Evolutionary conservation across 2,113 vertebrate genomes (phyloP).

Genomic region (Pedionomus torquatus): DNA sequence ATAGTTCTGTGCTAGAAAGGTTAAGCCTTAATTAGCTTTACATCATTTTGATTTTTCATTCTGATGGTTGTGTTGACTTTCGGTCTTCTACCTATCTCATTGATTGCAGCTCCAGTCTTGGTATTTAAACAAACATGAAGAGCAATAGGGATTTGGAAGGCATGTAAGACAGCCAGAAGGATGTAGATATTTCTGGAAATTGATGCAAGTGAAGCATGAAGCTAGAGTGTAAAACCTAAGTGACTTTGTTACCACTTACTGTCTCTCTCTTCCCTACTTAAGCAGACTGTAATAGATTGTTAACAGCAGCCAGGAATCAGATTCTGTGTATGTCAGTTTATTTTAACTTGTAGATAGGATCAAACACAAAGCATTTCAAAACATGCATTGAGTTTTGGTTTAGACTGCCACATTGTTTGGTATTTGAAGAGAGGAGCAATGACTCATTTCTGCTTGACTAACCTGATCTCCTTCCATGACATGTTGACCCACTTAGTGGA

Average conservation of each 20-base stretch:
- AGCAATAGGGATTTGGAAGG: slow-evolving; percentile 30
- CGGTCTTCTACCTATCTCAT: background rate
- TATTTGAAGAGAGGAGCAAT: background rate
- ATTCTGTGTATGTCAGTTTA: background rate
- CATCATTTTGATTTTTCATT: slow-evolving; percentile 23
- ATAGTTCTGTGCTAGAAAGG: background rate
- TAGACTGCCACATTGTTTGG: background rate
- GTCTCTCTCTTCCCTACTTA: background rate
- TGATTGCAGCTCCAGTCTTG: background rate
- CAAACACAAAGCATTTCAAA: background rate
- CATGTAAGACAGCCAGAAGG: slow-evolving; percentile 36
- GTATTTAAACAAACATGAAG: slow-evolving; percentile 46
- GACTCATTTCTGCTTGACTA: background rate
- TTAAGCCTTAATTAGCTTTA: slow-evolving; percentile 33
- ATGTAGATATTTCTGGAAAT: slow-evolving; percentile 62
- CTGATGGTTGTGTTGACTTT: background rate
- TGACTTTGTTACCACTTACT: slow-evolving; percentile 5
- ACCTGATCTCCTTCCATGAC: background rate
- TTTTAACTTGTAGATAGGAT: background rate
- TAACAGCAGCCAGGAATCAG: background rate
- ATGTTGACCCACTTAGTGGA: background rate
- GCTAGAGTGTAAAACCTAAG: background rate
- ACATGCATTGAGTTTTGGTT: background rate
- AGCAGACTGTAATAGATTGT: background rate
- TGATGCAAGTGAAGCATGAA: slow-evolving; percentile 31